Base-by-base conservation (phyloP, 2,113 vertebrate species). In the Cettia cetti region DNA sequence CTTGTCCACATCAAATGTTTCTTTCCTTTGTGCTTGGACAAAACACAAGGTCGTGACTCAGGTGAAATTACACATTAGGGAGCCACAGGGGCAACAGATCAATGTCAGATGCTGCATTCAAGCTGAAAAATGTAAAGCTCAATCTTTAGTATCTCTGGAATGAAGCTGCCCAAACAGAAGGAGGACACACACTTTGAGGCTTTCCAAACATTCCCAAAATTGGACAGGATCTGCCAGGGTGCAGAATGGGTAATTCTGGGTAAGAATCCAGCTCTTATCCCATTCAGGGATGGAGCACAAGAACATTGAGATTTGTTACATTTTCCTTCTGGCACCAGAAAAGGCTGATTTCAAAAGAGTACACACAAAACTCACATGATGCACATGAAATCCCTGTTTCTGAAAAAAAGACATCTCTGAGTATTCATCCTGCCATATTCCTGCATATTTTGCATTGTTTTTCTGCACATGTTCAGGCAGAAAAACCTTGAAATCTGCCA, bases 201-300 rank as follows among this genome's bases (percentile, higher is more conserved):
- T 88, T 72, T 50, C 60, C 75, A 90, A 96, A 90, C 47, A 76
- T 91, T 84, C 89, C 69, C 77, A 82, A 65, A 95, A 84, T 56
- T 91, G 83, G 44, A 56, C 44, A 75, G 44, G 37, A 26, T 76
- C 31, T 92, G 70, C 66, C 79, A 71, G 53, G 20, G 52, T 13
- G 9, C 35, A 82, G 49, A 53, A 53, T n/a, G 74, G 72, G 54
- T 19, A 45, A 45, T 39, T 33, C 64, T 78, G 74, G 47, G 27
- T 69, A 78, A 60, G 78, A 84, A 75, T 68, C 40, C 4, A 2
- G 28, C n/a, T 85, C 17, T 31, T 12, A 33, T 2, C 66, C 83
- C 72, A 68, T 47, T 63, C 44, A n/a, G 56, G 53, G 92, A 80
- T 0, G 22, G 52, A 90, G 23, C 17, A 71, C 22, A 33, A 59